A percentile compares a stretch with the other conserved stretches of the same genome.
phyloP scores from a whole-genome alignment of 2,797 vertebrate species.

The Hemitrygon akajei region DNA sequence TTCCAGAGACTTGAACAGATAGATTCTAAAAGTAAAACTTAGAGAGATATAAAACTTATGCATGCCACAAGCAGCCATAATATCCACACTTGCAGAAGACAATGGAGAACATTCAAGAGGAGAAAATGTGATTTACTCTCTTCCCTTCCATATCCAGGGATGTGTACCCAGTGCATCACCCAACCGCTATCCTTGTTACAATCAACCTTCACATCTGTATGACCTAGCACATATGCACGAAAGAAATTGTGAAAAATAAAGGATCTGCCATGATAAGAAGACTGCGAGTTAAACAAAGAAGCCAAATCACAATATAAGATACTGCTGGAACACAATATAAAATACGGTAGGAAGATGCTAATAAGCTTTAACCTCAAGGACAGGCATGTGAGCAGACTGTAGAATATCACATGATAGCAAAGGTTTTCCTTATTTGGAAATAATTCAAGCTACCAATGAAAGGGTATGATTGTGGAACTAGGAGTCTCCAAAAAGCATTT shows the following conservation, averaged over 20 bases:
- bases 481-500: not conserved
- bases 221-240: not conserved
- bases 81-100: not conserved
- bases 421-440: not conserved
- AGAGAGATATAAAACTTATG: not conserved
- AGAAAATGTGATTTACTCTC: not conserved
- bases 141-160: not conserved
- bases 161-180: not conserved
- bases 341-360: not conserved
- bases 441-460: not conserved
- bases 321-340: conserved; percentile 21
- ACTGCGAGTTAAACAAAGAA: not conserved
- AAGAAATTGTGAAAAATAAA: not conserved
- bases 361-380: conserved; percentile 2
- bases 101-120: not conserved
- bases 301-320: not conserved
- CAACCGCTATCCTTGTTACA: not conserved
- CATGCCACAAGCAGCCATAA: not conserved
- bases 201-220: not conserved
- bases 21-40: not conserved
- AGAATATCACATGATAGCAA: not conserved
- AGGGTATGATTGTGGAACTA: not conserved
- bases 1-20: no score
- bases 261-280: not conserved
- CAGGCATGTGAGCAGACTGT: not conserved